Evolutionary conservation across 2,888 invertebrate species (phyloP).

Genomic region (Phalera bucephala): DNA sequence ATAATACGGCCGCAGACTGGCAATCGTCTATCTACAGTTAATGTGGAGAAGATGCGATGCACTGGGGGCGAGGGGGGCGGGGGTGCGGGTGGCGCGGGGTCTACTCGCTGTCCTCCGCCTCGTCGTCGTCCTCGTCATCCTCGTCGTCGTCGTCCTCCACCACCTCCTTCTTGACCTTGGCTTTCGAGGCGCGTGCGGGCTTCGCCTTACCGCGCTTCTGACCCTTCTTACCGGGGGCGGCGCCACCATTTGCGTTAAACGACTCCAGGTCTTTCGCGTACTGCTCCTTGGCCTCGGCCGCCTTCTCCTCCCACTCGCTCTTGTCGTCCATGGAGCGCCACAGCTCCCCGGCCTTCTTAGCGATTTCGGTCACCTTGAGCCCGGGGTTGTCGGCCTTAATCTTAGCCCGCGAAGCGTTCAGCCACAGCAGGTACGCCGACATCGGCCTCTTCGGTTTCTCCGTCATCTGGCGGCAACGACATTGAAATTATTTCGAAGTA

Average conservation of each 20-base stretch:
- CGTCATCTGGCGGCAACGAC: conserved; percentile 66
- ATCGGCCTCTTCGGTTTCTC: conserved; percentile 94
- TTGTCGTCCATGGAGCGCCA: conserved; percentile 94
- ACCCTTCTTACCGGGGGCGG: conserved; percentile 66
- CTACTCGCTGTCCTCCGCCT: conserved; percentile 72
- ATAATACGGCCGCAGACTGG: neutral
- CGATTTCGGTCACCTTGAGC: conserved; percentile 92
- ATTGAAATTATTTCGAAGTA: conserved; percentile 3
- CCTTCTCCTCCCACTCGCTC: conserved; percentile 93
- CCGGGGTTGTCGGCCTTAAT: conserved; percentile 94
- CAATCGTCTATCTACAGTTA: too few species aligned
- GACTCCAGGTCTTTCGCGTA: conserved; percentile 92
- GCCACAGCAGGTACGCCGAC: conserved; percentile 95
- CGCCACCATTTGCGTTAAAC: conserved; percentile 88
- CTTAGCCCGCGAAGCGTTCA: conserved; percentile 90
- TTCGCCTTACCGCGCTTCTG: conserved; percentile 69
- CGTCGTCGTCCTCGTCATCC: conserved; percentile 77
- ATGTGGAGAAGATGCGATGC: too few species aligned
- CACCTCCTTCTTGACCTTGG: conserved; percentile 55
- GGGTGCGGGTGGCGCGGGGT: conserved; percentile 4
- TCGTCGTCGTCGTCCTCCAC: conserved; percentile 76
- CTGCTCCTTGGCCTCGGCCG: conserved; percentile 90
- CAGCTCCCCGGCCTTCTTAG: conserved; percentile 95
- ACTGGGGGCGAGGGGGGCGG: neutral
- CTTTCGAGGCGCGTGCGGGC: conserved; percentile 25